Evolutionary conservation across 2,797 vertebrate genomes (phyloP).

Genomic region (Champsocephalus gunnari): DNA sequence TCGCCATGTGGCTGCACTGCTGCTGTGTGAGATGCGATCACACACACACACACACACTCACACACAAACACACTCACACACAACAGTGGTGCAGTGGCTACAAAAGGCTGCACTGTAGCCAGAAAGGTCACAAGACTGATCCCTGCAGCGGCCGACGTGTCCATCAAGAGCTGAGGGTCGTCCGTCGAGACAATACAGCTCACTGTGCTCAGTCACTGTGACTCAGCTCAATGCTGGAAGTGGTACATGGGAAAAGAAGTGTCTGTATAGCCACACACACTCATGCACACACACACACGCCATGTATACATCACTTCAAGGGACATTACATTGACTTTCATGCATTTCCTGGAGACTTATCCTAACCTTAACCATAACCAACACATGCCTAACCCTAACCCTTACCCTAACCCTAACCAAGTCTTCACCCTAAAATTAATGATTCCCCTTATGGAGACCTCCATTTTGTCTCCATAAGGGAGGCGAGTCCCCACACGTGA

Average conservation of each 20-base stretch:
- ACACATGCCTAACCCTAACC: too few relatives aligned
- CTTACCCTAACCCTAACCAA: too few relatives aligned
- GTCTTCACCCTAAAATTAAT: too few relatives aligned
- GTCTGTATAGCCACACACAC: constrained; percentile 15
- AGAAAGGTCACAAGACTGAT: constrained; percentile 39
- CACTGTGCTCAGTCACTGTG: constrained; percentile 8
- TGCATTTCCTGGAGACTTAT: too few relatives aligned
- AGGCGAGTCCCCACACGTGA: too few relatives aligned
- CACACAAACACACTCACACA: constrained; percentile 1
- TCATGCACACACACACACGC: background rate
- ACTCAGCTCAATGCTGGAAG: constrained; percentile 3
- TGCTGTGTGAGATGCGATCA: constrained; percentile 25
- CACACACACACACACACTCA: constrained; percentile 5
- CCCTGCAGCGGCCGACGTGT: constrained; percentile 17
- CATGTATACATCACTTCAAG: too few relatives aligned
- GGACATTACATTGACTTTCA: too few relatives aligned
- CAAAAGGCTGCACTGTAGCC: constrained; percentile 36
- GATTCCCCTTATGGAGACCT: too few relatives aligned
- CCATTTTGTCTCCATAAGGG: too few relatives aligned
- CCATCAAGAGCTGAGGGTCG: constrained; percentile 18
- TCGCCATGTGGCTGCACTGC: constrained; percentile 12
- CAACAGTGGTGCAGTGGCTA: constrained; percentile 1
- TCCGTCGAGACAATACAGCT: constrained; percentile 35
- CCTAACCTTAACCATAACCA: too few relatives aligned
- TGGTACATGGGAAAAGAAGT: constrained; percentile 2